A percentile compares a stretch with the other conserved stretches of the same genome.
These are phyloP conservation scores for Accipiter virgatus DNA, from an alignment of 2,113 vertebrate species.

Conservation along the genomic window DNA sequence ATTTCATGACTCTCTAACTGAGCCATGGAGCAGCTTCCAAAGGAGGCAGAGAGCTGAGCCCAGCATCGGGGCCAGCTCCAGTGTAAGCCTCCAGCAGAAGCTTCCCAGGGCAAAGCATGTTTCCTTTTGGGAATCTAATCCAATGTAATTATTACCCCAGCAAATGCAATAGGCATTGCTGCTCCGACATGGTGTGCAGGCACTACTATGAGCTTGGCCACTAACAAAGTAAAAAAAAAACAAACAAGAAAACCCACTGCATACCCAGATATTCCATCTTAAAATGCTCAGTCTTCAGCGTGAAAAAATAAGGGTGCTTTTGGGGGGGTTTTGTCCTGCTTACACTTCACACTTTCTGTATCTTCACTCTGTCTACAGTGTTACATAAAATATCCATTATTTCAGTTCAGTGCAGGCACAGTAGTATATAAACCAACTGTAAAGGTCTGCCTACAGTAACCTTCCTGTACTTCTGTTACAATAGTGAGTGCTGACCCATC, in stretches of 20 bases:
- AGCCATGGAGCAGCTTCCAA: neutral
- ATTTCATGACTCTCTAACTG: neutral
- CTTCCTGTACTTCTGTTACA: neutral
- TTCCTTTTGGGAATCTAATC: neutral
- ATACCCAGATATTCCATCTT: neutral
- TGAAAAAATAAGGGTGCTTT: neutral
- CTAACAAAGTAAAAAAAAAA: neutral
- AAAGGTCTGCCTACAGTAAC: neutral
- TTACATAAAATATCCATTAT: neutral
- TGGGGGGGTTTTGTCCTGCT: neutral
- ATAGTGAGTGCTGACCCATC: neutral
- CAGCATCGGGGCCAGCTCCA: neutral
- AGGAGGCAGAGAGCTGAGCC: neutral
- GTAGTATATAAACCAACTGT: neutral
- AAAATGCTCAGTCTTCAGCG: neutral
- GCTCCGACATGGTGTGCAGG: neutral
- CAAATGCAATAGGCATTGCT: neutral
- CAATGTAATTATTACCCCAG: neutral
- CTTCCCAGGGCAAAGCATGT: fast-evolving
- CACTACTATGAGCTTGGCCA: neutral
- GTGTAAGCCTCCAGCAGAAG: neutral
- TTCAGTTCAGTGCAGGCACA: neutral
- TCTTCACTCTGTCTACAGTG: neutral
- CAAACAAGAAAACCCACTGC: neutral
- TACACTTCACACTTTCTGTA: neutral